phyloP scores from a whole-genome alignment of 2,888 invertebrate species.

The Rhagium mordax region DNA sequence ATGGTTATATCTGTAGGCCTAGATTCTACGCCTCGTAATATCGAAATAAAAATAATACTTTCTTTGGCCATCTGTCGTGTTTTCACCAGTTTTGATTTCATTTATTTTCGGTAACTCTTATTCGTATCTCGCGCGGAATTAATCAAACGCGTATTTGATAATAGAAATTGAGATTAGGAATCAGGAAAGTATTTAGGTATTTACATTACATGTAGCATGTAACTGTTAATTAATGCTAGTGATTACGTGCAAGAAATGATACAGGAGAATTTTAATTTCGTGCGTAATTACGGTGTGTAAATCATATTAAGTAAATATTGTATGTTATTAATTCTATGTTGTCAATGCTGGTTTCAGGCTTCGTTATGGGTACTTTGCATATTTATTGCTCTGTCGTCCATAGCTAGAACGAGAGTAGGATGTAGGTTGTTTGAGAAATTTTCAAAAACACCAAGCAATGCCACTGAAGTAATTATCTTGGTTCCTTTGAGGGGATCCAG shows the following conservation, averaged over 20 bases:
- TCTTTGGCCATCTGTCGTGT: slow-evolving; percentile 58
- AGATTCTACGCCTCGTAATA: slow-evolving; percentile 29
- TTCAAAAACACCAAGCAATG: no score
- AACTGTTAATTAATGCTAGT: background rate
- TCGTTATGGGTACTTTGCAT: background rate
- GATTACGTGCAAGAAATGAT: background rate
- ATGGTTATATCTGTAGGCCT: slow-evolving; percentile 21
- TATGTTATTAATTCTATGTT: background rate
- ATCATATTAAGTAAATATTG: background rate
- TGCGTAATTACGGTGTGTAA: background rate
- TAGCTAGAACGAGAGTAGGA: background rate
- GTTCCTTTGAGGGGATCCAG: no score
- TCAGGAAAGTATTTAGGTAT: slow-evolving; percentile 7
- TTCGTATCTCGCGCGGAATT: background rate
- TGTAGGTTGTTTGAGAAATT: no score
- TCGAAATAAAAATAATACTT: slow-evolving; percentile 52
- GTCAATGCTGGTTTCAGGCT: background rate
- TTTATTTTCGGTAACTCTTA: slow-evolving; percentile 43
- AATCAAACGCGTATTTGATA: background rate
- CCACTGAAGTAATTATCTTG: no score
- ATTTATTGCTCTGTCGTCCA: background rate
- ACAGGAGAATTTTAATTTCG: background rate
- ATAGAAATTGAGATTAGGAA: background rate
- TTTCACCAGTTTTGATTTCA: slow-evolving; percentile 54
- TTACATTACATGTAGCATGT: background rate